Conservation (phyloP, 2,888 invertebrate genomes). For the Microchrysa polita region DNA sequence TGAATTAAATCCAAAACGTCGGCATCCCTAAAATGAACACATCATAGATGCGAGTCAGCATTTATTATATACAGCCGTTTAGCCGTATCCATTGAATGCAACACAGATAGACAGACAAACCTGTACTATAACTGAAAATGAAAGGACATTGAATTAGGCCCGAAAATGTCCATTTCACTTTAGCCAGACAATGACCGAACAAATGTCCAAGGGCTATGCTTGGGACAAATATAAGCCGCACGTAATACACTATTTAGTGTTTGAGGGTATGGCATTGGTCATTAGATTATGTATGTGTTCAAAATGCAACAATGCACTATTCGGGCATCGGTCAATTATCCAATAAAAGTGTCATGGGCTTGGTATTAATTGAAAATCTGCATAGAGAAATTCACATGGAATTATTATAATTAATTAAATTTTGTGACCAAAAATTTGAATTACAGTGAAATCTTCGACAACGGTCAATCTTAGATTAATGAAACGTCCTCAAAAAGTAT, state of each 20-base stretch:
- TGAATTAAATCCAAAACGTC: no score
- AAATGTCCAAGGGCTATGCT: not conserved
- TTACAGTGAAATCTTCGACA: no score
- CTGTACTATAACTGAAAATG: conserved; percentile 6
- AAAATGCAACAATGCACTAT: conserved; percentile 1
- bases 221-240: not conserved
- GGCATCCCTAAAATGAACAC: not conserved
- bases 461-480: no score
- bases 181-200: not conserved
- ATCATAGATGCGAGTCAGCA: conserved; percentile 15
- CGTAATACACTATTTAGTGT: conserved; percentile 25
- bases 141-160: conserved; percentile 12
- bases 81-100: conserved; percentile 15
- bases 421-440: not conserved
- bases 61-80: no score
- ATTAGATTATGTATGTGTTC: not conserved
- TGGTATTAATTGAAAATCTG: conserved; percentile 21
- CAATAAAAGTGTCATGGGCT: conserved; percentile 16
- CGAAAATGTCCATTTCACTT: conserved; percentile 21
- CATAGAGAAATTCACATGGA: not conserved
- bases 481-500: no score
- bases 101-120: no score
- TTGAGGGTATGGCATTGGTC: conserved; percentile 4
- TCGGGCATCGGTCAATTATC: conserved; percentile 22
- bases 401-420: conserved; percentile 5